Evolutionary conservation across 2,797 vertebrate genomes (phyloP).

Genomic region (Pempheris klunzingeri): DNA sequence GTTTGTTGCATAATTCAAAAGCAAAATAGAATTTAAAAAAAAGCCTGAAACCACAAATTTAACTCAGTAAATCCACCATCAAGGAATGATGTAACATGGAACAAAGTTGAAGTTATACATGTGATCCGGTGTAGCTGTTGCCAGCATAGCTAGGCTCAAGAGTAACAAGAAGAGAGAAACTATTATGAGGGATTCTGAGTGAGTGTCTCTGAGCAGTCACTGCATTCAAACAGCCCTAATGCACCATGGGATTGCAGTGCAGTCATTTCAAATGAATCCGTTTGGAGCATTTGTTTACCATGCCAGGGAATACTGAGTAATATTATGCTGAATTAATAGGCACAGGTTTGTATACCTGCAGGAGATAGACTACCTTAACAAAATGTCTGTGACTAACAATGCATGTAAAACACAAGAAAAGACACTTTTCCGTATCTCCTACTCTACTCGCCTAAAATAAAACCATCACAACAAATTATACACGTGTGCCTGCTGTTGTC

Average conservation of each 20-base stretch:
- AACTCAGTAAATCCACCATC: constrained; percentile 37
- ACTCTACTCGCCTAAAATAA: constrained; percentile 44
- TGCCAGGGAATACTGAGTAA: constrained; percentile 68
- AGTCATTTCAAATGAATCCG: constrained; percentile 74
- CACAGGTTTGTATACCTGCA: constrained; percentile 69
- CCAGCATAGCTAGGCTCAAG: constrained; percentile 34
- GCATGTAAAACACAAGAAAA: constrained; percentile 68
- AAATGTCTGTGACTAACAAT: constrained; percentile 74
- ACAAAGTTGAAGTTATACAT: constrained; percentile 50
- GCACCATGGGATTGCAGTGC: constrained; percentile 71
- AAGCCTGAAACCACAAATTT: constrained; percentile 30
- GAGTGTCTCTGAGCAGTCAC: constrained; percentile 45
- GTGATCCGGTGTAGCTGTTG: constrained; percentile 27
- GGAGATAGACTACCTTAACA: constrained; percentile 65
- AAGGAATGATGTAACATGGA: constrained; percentile 66
- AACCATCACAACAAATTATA: constrained; percentile 52
- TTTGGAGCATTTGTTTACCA: constrained; percentile 77
- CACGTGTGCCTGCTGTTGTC: constrained; percentile 14
- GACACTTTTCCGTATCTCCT: constrained; percentile 12
- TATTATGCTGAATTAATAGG: constrained; percentile 77
- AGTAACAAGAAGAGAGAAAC: constrained; percentile 54
- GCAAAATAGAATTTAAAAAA: constrained; percentile 34
- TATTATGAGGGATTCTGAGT: constrained; percentile 43
- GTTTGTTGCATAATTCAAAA: constrained; percentile 67
- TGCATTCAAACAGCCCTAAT: constrained; percentile 72